Evolutionary conservation across 2,888 invertebrate species (phyloP).

Genomic region (Zaprionus bogoriensis): DNA sequence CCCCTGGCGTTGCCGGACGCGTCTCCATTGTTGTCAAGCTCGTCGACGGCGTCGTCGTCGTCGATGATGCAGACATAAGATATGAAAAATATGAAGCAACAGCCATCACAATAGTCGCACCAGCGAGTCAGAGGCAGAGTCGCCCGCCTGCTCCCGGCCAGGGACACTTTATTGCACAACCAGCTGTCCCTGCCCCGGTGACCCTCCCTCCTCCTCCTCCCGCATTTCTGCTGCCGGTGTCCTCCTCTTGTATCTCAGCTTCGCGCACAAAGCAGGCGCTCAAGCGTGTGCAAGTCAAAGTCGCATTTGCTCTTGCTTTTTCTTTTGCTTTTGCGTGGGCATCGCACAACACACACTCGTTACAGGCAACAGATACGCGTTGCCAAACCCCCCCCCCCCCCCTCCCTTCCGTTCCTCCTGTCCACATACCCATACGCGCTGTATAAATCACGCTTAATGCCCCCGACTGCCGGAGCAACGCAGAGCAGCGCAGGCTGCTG

Average conservation of each 20-base stretch:
- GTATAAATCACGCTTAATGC: conserved; percentile 70
- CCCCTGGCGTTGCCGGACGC: conserved; percentile 5
- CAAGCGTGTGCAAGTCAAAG: conserved; percentile 49
- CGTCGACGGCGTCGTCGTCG: conserved; percentile 31
- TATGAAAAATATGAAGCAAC: conserved; percentile 76
- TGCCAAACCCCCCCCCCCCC: neutral
- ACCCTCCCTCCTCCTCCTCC: neutral
- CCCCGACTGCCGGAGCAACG: too few relatives aligned
- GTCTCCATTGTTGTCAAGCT: conserved; percentile 62
- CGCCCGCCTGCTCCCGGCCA: conserved; percentile 15
- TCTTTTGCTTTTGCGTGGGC: conserved; percentile 1
- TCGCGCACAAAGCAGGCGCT: conserved; percentile 48
- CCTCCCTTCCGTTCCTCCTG: neutral
- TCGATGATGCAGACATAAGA: conserved; percentile 76
- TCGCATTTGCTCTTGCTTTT: too few relatives aligned
- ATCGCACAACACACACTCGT: neutral
- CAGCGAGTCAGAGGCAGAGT: conserved; percentile 7
- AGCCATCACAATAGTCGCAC: conserved; percentile 66
- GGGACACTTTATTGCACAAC: conserved; percentile 41
- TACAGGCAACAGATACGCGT: neutral
- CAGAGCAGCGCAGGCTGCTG: too few relatives aligned
- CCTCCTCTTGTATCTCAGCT: too few relatives aligned
- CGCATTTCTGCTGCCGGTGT: too few relatives aligned
- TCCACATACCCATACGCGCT: conserved; percentile 14
- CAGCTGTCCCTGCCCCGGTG: neutral